Evolutionary conservation across 2,888 invertebrate species (phyloP).

Genomic region (Bhutanitis thaidina): DNA sequence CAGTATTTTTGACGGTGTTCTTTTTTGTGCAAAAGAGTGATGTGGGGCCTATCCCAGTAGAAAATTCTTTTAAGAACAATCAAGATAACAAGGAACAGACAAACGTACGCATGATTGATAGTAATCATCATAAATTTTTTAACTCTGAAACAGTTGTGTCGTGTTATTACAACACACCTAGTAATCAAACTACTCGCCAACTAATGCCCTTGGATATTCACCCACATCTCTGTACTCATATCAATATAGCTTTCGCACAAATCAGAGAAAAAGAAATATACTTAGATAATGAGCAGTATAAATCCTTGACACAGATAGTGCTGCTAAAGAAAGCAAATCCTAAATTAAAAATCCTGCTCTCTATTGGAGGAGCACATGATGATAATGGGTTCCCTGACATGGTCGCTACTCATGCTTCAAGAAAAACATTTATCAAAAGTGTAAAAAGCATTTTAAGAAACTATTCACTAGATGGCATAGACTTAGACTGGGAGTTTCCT

Average conservation of each 20-base stretch:
- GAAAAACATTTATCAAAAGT: constrained; percentile 82
- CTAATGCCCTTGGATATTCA: constrained; percentile 81
- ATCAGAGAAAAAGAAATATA: constrained; percentile 81
- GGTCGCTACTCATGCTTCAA: constrained; percentile 84
- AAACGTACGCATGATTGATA: neutral
- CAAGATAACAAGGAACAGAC: neutral
- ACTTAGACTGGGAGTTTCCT: constrained; percentile 95
- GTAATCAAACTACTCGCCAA: constrained; percentile 33
- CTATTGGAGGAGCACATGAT: constrained; percentile 83
- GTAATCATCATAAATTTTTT: no score
- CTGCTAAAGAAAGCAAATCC: constrained; percentile 81
- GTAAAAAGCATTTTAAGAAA: constrained; percentile 72
- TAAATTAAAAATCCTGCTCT: constrained; percentile 86
- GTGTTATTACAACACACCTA: constrained; percentile 86
- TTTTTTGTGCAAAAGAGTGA: neutral
- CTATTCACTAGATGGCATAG: constrained; percentile 83
- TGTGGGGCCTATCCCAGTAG: neutral
- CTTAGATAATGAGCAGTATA: constrained; percentile 63
- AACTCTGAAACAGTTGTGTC: constrained; percentile 50
- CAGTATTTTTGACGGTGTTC: neutral
- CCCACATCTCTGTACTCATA: constrained; percentile 89
- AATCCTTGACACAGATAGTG: constrained; percentile 59
- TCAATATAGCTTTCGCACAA: constrained; percentile 87
- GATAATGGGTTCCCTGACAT: constrained; percentile 84
- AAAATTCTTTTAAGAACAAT: neutral